Percentiles rank a stretch among this genome's conserved stretches.
phyloP scores from a whole-genome alignment of 2,888 invertebrate genomes.

The Melinopterus prodromus region DNA sequence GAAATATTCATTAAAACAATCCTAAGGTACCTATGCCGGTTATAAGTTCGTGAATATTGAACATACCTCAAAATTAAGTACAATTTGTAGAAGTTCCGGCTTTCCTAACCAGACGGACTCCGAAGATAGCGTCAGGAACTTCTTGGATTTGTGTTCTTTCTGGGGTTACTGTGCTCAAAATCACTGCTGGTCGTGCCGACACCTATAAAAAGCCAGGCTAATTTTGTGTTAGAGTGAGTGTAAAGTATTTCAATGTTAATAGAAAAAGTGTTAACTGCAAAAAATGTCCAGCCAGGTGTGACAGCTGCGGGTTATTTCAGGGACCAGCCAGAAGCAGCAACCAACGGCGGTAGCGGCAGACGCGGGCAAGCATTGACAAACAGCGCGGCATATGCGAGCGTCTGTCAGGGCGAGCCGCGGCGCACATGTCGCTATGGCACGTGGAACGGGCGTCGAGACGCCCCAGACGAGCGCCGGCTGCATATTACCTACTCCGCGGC shows the following conservation, averaged over 20 bases:
- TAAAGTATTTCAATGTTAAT: conserved; percentile 39
- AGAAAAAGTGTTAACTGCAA: conserved; percentile 53
- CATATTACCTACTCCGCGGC: conserved; percentile 11
- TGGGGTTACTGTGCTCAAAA: not conserved
- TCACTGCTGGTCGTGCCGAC: conserved; percentile 21
- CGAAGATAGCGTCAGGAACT: not conserved
- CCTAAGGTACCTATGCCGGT: not conserved
- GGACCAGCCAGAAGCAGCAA: conserved; percentile 45
- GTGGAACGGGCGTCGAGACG: conserved; percentile 67
- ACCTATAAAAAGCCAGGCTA: conserved; percentile 37
- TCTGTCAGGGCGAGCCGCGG: conserved; percentile 62
- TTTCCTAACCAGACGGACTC: not conserved
- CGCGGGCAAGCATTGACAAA: conserved; percentile 48
- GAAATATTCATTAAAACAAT: too few relatives aligned
- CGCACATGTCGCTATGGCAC: conserved; percentile 58
- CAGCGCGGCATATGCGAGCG: conserved; percentile 61
- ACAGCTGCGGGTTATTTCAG: conserved; percentile 60
- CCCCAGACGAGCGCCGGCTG: conserved; percentile 38
- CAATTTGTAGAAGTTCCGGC: not conserved
- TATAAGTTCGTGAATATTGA: not conserved
- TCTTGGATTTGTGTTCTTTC: not conserved
- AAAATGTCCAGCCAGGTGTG: conserved; percentile 61
- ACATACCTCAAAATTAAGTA: not conserved
- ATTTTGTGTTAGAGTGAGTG: conserved; percentile 31
- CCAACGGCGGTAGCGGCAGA: conserved; percentile 17